A percentile compares a stretch with the other conserved stretches of the same genome.
Evolutionary conservation across 2,797 vertebrate species (phyloP).

Genomic region (Trachurus trachurus): DNA sequence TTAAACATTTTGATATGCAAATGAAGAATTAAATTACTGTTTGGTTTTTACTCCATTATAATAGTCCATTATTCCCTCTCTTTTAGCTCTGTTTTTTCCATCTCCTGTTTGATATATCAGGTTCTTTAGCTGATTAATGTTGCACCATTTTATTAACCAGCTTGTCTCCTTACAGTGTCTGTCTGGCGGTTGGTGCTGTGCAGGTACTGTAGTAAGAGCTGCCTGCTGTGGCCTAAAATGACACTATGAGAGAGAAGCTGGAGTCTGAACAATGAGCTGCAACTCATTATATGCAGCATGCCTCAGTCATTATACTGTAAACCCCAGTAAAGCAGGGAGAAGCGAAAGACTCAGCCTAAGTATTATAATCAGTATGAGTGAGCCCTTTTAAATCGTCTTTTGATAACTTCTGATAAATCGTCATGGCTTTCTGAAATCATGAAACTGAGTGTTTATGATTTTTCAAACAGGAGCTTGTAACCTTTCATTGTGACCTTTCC

Average conservation of each 20-base stretch:
- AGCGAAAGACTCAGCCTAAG: background rate
- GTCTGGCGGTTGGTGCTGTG: background rate
- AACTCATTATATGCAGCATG: background rate
- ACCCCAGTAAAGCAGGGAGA: background rate
- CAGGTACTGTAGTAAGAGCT: background rate
- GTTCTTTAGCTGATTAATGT: background rate
- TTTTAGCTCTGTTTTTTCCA: no score
- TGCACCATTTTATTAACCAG: background rate
- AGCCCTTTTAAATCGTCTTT: no score
- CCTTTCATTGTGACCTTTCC: background rate
- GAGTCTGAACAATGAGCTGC: background rate
- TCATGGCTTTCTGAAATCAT: background rate
- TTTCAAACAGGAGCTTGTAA: background rate
- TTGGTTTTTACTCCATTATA: background rate
- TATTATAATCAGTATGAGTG: background rate
- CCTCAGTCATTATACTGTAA: background rate
- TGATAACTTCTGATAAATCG: background rate
- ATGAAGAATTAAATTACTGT: conserved; percentile 23
- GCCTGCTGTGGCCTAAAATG: background rate
- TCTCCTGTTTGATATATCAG: background rate
- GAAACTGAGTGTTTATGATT: background rate
- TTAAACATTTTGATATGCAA: background rate
- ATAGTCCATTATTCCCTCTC: no score
- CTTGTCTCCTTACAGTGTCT: background rate
- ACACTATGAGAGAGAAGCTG: background rate